Percentiles rank a stretch among this genome's conserved stretches.
phyloP scores from a whole-genome alignment of 1,140 invertebrate genomes.

The Metopolophium dirhodum region DNA sequence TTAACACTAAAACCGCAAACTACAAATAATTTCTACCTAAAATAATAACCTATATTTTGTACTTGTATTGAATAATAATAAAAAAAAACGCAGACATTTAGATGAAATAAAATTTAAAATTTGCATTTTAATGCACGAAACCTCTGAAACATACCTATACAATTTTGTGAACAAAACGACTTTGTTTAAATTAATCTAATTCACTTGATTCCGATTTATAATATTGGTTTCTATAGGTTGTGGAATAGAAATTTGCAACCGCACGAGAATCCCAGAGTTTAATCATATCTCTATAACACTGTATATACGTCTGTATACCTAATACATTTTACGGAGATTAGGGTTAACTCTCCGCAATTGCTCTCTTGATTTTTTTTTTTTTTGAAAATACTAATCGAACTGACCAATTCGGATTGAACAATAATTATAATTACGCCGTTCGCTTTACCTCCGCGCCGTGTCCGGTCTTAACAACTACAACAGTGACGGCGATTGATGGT shows the following conservation, averaged over 20 bases:
- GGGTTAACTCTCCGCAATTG: neutral
- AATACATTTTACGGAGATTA: neutral
- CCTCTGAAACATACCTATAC: neutral
- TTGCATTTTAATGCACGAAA: neutral
- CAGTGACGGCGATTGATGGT: neutral
- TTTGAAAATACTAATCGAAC: neutral
- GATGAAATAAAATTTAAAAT: neutral
- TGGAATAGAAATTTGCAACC: neutral
- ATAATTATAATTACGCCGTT: constrained; percentile 3
- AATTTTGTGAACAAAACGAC: neutral
- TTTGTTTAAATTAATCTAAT: neutral
- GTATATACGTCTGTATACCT: too few species aligned
- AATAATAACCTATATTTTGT: too few species aligned
- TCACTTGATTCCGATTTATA: neutral
- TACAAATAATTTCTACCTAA: too few species aligned
- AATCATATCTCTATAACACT: neutral
- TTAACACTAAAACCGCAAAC: too few species aligned
- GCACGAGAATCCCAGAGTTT: neutral
- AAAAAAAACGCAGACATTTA: neutral
- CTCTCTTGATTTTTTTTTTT: neutral
- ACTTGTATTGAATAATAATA: too few species aligned
- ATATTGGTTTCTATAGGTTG: neutral
- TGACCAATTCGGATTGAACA: constrained; percentile 4
- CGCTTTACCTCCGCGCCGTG: neutral
- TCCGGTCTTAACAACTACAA: constrained; percentile 5